Evolutionary conservation across 2,888 invertebrate genomes (phyloP).

Genomic region (Cryptocephalus moraei): DNA sequence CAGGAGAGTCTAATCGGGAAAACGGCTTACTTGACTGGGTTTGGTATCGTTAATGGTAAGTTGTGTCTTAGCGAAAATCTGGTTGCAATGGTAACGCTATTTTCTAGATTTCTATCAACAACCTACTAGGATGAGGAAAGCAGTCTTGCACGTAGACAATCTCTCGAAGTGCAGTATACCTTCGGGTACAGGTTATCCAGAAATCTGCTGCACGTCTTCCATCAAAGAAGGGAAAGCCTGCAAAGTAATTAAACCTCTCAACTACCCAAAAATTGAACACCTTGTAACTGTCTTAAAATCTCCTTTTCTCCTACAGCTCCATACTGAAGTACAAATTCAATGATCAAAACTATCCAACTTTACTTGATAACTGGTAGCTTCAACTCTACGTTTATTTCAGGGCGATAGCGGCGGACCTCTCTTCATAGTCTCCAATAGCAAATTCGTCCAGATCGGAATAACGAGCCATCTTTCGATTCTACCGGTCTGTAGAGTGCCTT

Average conservation of each 20-base stretch:
- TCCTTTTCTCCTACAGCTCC: too few species aligned
- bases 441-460: constrained; percentile 30
- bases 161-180: constrained; percentile 28
- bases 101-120: constrained; percentile 27
- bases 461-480: constrained; percentile 33
- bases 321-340: too few species aligned
- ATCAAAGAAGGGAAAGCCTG: constrained; percentile 35
- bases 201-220: constrained; percentile 32
- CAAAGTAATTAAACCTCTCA: constrained; percentile 21
- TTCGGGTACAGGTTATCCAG: constrained; percentile 15
- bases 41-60: constrained; percentile 34
- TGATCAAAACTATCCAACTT: too few species aligned
- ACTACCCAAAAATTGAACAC: too few species aligned
- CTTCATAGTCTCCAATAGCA: constrained; percentile 24
- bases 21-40: constrained; percentile 32
- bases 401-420: constrained; percentile 37
- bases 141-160: constrained; percentile 28
- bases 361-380: background rate
- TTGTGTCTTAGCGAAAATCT: background rate
- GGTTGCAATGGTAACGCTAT: too few species aligned
- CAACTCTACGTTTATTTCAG: constrained; percentile 20
- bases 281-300: too few species aligned
- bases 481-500: constrained; percentile 30
- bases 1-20: constrained; percentile 29
- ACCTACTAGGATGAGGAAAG: constrained; percentile 29